Evolutionary conservation across 2,797 vertebrate species (phyloP), one percentile per base, ranked within the genome.

Genomic region (Sphaeramia orbicularis): DNA sequence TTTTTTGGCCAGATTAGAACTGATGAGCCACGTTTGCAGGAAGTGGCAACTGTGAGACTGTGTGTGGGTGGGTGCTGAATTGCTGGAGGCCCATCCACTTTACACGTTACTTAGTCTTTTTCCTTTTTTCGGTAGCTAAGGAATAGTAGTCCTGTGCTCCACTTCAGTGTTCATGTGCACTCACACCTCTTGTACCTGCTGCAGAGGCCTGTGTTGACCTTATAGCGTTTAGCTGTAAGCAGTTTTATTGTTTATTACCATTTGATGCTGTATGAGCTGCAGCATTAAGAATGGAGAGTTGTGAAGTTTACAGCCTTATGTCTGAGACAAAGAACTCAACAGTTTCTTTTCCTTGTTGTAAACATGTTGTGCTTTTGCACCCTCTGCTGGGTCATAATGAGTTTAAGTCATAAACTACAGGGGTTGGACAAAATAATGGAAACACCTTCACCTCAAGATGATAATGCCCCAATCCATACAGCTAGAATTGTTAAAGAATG

Each of bases 41-140:
- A 78, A 74, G 67, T 57, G 45, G 58, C 45, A 54, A 36, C 38
- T 59, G 50, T 66, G 43, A 75, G 55, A 78, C 14, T 47, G 54
- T 76, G 70, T 14, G 82, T 81, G 65, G 65, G 79, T 67, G 72
- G 64, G 51, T 56, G 70, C 10, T 64, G 40, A 66, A 45, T 59
- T 45, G 43, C 71, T 63, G 58, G 47, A 73, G 75, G 73, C 50
- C 43, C 57, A 79, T 66, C 32, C 40, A 64, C 6, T 78, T 30
- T 21, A 61, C 27, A 72, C 61, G 42, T 62, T 80, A 42, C 41
- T 30, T 50, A 36, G 13, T 53, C 3, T 7, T 32, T 32, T 64
- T 35, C 8, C 24, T 56, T 21, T 68, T 71, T 76, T 64, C 19
- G 40, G 40, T 40, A 4, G 48, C 51, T 52, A 27, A 52, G 63